Base-by-base conservation (phyloP, 2,888 invertebrate species). In the Apoderus coryli region DNA sequence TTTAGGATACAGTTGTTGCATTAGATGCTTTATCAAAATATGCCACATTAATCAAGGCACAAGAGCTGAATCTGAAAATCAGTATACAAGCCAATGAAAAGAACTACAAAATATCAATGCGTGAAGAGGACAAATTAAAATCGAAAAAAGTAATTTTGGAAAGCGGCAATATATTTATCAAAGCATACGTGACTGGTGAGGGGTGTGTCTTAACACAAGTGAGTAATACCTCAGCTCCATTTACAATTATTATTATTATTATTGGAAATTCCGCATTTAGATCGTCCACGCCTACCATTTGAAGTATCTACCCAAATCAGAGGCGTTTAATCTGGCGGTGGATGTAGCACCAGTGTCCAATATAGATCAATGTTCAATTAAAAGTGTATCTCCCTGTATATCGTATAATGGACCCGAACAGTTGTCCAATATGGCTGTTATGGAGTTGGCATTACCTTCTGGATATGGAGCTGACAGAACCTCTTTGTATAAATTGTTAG, bases 361-460 rank as follows among this genome's bases (percentile, higher is more conserved):
- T 14, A 56, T 57, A 12, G 61, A 63, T 35, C 53, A 59, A 42
- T 65, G 65, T 43, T 56, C 63, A 1, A 52, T 61, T 35, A 60
- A 60, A 10, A 53, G 54, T 23, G 42, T 65, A 22, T 46, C 50
- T 10, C 51, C 57, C 2, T 59, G 59, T 39, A 40, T 58, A 16
- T 45, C 54, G 2, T 57, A 57, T 29, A 43, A 39, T 12, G 52
- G 51, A 12, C 46, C 60, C 3, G 64, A 64, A 36, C 59, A 57
- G 34, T 57, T 61, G 22, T 65, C 70, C 12, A 71, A 70, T 44
- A 72, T 72, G 72, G 67, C 68, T 15, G 57, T 72, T 9, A 48
- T 71, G 40, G 75, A 76, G 46, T 59, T 75, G 13, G 53, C 60
- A 1, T 60, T 76, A 46, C 72, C 76, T 5, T 69, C 71, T 3